These are phyloP conservation scores for Mimachlamys varia DNA, from an alignment of 2,888 invertebrate species.

Conservation along the genomic window DNA sequence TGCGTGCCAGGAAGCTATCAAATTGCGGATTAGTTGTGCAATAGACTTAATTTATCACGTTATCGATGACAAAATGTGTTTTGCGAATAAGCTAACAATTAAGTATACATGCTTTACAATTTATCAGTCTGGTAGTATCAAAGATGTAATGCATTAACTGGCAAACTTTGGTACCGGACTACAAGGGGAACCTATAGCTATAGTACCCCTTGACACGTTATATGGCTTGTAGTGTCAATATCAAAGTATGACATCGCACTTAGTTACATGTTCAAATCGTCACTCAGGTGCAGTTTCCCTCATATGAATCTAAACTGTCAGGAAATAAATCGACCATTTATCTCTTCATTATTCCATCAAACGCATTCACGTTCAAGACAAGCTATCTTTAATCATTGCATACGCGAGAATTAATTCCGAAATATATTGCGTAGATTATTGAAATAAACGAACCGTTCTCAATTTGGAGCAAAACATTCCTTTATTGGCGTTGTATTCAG, in stretches of 20 bases:
- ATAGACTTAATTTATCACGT: not conserved
- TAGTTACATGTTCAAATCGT: not conserved
- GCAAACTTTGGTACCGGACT: not conserved
- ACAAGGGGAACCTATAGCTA: not conserved
- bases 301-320: not conserved
- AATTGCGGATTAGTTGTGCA: not conserved
- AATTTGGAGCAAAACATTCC: not conserved
- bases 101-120: slow-evolving; percentile 10
- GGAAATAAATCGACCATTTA: slow-evolving; percentile 13
- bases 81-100: not conserved
- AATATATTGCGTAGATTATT: not conserved
- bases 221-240: not conserved
- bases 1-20: not conserved
- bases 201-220: not conserved
- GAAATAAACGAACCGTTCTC: not conserved
- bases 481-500: not conserved
- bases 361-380: not conserved
- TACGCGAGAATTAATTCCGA: not conserved
- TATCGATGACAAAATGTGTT: not conserved
- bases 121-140: not conserved
- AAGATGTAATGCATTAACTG: not conserved
- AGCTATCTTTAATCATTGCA: not conserved
- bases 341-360: not conserved
- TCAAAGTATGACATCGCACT: not conserved
- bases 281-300: not conserved